Base-by-base conservation (phyloP, 2,888 invertebrate species). In the Bellardia pandia region DNA sequence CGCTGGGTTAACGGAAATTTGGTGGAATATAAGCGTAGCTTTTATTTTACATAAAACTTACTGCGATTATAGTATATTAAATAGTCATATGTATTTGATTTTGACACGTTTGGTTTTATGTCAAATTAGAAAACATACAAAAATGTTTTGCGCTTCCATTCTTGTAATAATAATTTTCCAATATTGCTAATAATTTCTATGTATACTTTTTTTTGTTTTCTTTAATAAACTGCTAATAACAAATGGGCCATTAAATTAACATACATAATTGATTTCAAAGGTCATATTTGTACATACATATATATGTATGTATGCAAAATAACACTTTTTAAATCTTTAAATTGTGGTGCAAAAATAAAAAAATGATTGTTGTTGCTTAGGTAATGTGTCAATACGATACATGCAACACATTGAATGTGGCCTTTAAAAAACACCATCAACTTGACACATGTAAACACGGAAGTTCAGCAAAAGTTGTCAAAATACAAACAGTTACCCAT, bases 401-500 rank as follows among this genome's bases (percentile, higher is more conserved):
- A 45, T 72, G 72, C 78, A 85, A 85, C 60, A 74, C n/a, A 75
- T 79, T 33, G 40, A 30, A 51, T 5, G 16, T 71, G 42, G 16
- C 51, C 30, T 8, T 37, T 48, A 68, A 71, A 74, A 79, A 60
- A 62, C 14, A 40, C 81, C 81, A 78, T 87, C 81, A 85, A 87
- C 87, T 85, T 87, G 87, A 81, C 87, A 84, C 80, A 81, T 11
- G 72, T 66, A 42, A 64, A 58, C 5, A 69, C 87, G 85, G 87
- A 86, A 86, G 86, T 86, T 84, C 80, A 77, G 23, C 7, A 62
- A 69, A 76, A 60, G 45, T 42, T 13, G 48, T 62, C n/a, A 42
- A 56, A 81, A 74, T 58, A 56, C 66, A 66, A 74, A 74, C 48
- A 30, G 64, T 51, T 13, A 42, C 45, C 40, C 62, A 53, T 76